Percentiles rank a stretch among this genome's conserved stretches.
These are phyloP conservation scores for Eumeta japonica DNA, from an alignment of 1,140 invertebrate genomes.

Conservation along the genomic window DNA sequence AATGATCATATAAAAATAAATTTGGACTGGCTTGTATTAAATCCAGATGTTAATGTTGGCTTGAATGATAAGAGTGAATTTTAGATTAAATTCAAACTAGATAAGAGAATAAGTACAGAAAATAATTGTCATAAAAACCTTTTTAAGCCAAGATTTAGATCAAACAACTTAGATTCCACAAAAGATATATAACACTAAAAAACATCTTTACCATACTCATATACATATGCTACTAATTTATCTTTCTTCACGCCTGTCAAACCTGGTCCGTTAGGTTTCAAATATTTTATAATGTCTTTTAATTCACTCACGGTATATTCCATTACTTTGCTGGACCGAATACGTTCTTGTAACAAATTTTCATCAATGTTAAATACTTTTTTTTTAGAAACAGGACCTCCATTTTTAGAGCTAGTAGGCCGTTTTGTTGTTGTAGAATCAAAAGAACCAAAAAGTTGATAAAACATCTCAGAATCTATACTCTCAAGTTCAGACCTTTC, in stretches of 20 bases:
- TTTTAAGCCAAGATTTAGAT: no score
- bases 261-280: slow-evolving; percentile 19
- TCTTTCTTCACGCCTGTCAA: slow-evolving; percentile 33
- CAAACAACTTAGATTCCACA: no score
- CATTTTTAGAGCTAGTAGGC: slow-evolving; percentile 7
- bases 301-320: slow-evolving; percentile 31
- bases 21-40: no score
- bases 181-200: no score
- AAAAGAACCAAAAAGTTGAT: slow-evolving; percentile 46
- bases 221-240: slow-evolving; percentile 37
- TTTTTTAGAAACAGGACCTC: slow-evolving; percentile 20
- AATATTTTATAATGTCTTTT: slow-evolving; percentile 31
- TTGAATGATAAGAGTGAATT: no score
- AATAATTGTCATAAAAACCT: no score
- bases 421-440: slow-evolving; percentile 24
- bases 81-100: no score
- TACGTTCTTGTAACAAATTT: slow-evolving; percentile 17
- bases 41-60: no score
- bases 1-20: no score
- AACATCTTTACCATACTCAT: slow-evolving; percentile 22
- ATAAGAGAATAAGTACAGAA: no score
- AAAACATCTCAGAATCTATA: slow-evolving; percentile 36
- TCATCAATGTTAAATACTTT: slow-evolving; percentile 26
- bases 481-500: slow-evolving; percentile 21
- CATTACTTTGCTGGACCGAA: slow-evolving; percentile 21